A percentile compares a stretch with the other conserved stretches of the same genome.
Evolutionary conservation across 2,797 vertebrate species (phyloP).

Genomic region (Danio aesculapii): DNA sequence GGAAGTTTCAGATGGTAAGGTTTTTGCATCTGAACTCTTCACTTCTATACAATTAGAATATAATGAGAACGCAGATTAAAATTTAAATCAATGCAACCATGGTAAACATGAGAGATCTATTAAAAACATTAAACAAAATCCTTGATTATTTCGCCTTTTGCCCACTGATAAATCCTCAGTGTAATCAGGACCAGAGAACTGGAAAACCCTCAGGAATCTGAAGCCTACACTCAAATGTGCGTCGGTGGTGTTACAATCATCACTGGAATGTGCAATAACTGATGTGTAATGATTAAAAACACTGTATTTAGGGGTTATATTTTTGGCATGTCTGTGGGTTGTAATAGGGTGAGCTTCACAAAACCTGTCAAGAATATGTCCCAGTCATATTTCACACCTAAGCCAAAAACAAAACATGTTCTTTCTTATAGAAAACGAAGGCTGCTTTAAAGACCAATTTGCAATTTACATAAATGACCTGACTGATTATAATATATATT

Average conservation of each 20-base stretch:
- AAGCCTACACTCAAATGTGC: constrained; percentile 17
- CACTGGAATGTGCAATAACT: background rate
- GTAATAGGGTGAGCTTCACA: constrained; percentile 2
- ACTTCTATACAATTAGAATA: no score
- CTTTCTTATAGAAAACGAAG: background rate
- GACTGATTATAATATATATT: no score
- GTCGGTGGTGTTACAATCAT: constrained; percentile 22
- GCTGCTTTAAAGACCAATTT: background rate
- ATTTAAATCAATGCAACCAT: no score
- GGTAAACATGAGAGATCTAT: no score
- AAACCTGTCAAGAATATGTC: constrained; percentile 10
- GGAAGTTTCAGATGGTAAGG: no score
- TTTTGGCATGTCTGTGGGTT: background rate
- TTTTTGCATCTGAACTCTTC: no score
- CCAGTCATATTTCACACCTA: constrained; percentile 1
- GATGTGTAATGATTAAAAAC: constrained; percentile 15
- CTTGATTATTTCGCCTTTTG: no score
- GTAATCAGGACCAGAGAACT: background rate
- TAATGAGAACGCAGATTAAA: no score
- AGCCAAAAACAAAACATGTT: background rate
- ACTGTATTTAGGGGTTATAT: constrained; percentile 2
- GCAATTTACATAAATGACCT: no score
- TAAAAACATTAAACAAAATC: no score
- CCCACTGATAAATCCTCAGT: background rate
- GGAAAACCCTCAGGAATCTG: background rate